Percentiles rank a stretch among this genome's conserved stretches.
These are phyloP conservation scores for Barbus barbus DNA, from an alignment of 2,113 vertebrate species.

Conservation along the genomic window DNA sequence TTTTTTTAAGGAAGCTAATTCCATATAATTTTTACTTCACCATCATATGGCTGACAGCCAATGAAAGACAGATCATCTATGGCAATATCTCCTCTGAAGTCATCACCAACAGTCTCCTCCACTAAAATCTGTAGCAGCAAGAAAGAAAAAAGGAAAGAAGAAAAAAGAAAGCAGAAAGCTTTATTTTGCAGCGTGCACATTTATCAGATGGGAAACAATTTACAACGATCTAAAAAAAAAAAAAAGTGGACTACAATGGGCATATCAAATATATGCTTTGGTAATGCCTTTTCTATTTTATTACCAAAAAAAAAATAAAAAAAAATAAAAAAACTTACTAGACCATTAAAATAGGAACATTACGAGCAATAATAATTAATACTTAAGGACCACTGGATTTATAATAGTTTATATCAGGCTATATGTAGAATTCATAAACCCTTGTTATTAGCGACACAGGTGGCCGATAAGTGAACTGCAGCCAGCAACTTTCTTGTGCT, in stretches of 20 bases:
- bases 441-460: neutral
- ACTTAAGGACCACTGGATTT: neutral
- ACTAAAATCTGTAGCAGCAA: conserved; percentile 80
- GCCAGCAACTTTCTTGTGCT: neutral
- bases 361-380: no score
- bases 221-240: no score
- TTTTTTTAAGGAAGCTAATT: no score
- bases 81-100: conserved; percentile 90
- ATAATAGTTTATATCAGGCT: neutral
- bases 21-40: conserved; percentile 63
- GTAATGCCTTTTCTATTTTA: no score
- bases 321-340: no score
- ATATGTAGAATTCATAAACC: neutral
- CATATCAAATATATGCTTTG: no score
- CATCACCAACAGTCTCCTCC: conserved; percentile 86
- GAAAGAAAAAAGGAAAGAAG: no score
- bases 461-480: neutral
- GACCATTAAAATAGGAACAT: no score
- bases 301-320: no score
- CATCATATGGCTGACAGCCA: conserved; percentile 78
- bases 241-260: no score
- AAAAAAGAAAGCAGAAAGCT: conserved; percentile 16
- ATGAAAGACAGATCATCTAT: conserved; percentile 91
- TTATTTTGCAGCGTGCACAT: neutral
- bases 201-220: neutral